phyloP scores from a whole-genome alignment of 2,113 vertebrate species.

The Etheostoma cragini region DNA sequence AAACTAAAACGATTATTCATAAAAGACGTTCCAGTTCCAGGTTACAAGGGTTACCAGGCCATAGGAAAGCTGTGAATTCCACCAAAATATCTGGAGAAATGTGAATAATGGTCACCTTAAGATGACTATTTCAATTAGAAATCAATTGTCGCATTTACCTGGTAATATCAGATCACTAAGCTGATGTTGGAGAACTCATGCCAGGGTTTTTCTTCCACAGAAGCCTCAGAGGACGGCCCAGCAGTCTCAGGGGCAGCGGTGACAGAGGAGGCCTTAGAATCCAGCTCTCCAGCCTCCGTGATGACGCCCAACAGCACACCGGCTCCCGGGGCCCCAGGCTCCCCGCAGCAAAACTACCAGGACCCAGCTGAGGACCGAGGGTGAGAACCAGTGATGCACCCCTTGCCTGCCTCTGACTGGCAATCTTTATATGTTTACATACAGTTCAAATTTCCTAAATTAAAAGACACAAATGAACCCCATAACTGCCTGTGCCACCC shows the following conservation, averaged over 20 bases:
- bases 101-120: background rate
- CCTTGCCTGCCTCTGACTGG: background rate
- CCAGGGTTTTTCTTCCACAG: slow-evolving; percentile 45
- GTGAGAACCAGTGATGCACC: slow-evolving; percentile 77
- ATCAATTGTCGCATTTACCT: too few relatives aligned
- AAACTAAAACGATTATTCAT: too few relatives aligned
- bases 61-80: background rate
- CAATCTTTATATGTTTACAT: background rate
- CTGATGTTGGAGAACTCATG: background rate
- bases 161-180: background rate
- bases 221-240: slow-evolving; percentile 60
- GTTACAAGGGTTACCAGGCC: background rate
- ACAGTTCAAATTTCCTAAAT: background rate
- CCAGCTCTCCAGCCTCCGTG: slow-evolving; percentile 65
- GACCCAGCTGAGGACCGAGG: slow-evolving; percentile 84
- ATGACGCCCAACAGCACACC: slow-evolving; percentile 85
- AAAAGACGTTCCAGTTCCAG: too few relatives aligned
- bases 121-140: slow-evolving; percentile 1
- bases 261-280: slow-evolving; percentile 53
- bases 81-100: background rate
- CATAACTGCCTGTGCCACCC: background rate
- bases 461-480: background rate
- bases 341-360: slow-evolving; percentile 87
- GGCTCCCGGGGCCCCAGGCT: slow-evolving; percentile 76
- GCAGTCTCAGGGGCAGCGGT: slow-evolving; percentile 47